Evolutionary conservation across 2,888 invertebrate species (phyloP).

Genomic region (Atethmia centrago): DNA sequence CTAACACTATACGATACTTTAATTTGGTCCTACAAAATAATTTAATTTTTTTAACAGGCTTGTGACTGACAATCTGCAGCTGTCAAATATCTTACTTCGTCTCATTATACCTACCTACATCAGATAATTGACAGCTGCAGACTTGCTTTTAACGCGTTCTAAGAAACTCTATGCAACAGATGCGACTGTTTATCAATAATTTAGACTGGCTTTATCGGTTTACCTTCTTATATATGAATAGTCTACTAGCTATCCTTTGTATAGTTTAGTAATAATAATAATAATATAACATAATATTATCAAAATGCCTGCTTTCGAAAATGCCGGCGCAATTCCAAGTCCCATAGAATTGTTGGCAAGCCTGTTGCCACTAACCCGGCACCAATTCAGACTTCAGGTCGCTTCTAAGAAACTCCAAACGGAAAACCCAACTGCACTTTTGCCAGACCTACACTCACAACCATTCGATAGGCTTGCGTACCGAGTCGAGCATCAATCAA

Average conservation of each 20-base stretch:
- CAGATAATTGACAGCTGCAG: neutral
- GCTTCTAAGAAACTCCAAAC: neutral
- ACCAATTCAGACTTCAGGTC: neutral
- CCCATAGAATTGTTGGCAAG: neutral
- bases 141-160: conserved; percentile 28
- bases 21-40: too few species aligned
- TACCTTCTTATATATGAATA: neutral
- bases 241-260: neutral
- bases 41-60: neutral
- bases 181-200: conserved; percentile 43
- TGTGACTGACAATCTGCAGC: neutral
- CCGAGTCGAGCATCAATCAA: too few species aligned
- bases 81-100: neutral
- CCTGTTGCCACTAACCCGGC: neutral
- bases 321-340: too few species aligned
- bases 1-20: too few species aligned
- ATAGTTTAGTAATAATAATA: neutral
- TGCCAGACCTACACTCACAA: too few species aligned
- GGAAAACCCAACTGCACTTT: neutral
- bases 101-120: neutral
- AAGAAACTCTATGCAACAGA: conserved; percentile 27
- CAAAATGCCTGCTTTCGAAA: neutral
- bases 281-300: neutral
- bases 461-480: too few species aligned
- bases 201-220: conserved; percentile 7